A percentile compares a stretch with the other conserved stretches of the same genome.
Conservation (phyloP, 1,140 invertebrate species). For the Sarcophaga peregrina region DNA sequence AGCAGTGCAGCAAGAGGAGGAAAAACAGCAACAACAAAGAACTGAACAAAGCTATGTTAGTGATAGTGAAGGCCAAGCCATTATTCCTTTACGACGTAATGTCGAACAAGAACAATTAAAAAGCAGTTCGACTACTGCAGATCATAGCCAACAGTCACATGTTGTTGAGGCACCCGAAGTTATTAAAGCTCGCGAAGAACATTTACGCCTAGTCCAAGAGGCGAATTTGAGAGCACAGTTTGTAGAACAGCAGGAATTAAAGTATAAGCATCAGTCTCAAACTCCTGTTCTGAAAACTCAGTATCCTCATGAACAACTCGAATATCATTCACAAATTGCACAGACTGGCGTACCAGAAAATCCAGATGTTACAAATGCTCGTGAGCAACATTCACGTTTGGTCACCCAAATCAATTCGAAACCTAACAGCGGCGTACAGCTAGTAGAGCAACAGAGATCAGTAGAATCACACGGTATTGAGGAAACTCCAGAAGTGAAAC, state of each 20-base stretch:
- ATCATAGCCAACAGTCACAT: not conserved
- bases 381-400: conserved; percentile 48
- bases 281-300: not conserved
- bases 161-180: conserved; percentile 59
- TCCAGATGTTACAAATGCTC: conserved; percentile 47
- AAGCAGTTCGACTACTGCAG: too few species aligned
- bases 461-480: not conserved
- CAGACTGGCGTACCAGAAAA: conserved; percentile 48
- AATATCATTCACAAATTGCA: not conserved
- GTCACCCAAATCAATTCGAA: conserved; percentile 51
- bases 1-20: not conserved
- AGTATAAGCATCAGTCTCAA: conserved; percentile 1
- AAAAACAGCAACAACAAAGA: not conserved
- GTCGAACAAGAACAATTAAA: not conserved
- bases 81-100: conserved; percentile 19
- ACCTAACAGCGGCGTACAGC: not conserved
- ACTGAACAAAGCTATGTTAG: not conserved
- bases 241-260: not conserved
- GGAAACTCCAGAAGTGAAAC: conserved; percentile 57
- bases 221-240: conserved; percentile 45
- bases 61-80: conserved; percentile 38
- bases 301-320: not conserved
- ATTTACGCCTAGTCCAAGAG: conserved; percentile 53
- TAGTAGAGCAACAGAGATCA: conserved; percentile 46
- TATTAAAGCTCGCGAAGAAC: conserved; percentile 55